phyloP scores from a whole-genome alignment of 1,140 invertebrate species.

The Drosophila melanica region DNA sequence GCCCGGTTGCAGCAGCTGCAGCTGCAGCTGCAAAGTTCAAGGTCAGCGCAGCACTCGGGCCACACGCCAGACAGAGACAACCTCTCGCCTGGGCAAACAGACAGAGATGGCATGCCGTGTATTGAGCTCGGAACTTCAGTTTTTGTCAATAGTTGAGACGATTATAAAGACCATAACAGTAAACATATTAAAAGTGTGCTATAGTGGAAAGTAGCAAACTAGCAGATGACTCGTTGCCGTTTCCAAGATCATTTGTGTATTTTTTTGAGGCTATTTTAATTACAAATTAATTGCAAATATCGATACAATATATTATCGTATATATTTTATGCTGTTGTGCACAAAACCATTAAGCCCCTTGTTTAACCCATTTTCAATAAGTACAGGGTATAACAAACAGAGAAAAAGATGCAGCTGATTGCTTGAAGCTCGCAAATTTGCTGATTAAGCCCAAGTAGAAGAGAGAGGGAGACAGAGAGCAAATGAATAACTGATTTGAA shows the following conservation, averaged over 20 bases:
- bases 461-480: neutral
- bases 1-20: conserved; percentile 50
- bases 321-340: too few relatives aligned
- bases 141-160: conserved; percentile 32
- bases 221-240: too few relatives aligned
- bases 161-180: conserved; percentile 12
- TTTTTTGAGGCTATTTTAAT: too few relatives aligned
- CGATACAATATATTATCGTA: too few relatives aligned
- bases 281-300: too few relatives aligned
- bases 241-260: too few relatives aligned
- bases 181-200: neutral
- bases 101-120: conserved; percentile 16
- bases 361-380: too few relatives aligned
- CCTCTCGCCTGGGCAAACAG: neutral
- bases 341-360: too few relatives aligned
- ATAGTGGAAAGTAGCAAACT: too few relatives aligned
- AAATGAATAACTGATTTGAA: neutral
- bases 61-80: conserved; percentile 40
- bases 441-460: conserved; percentile 35
- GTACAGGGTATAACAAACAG: neutral
- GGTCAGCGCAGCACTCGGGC: conserved; percentile 60
- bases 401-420: conserved; percentile 29
- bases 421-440: conserved; percentile 10
- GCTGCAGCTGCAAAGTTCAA: conserved; percentile 72
- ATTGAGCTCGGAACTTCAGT: conserved; percentile 15